Evolutionary conservation across 2,888 invertebrate species (phyloP).

Genomic region (Limnephilus rhombicus): DNA sequence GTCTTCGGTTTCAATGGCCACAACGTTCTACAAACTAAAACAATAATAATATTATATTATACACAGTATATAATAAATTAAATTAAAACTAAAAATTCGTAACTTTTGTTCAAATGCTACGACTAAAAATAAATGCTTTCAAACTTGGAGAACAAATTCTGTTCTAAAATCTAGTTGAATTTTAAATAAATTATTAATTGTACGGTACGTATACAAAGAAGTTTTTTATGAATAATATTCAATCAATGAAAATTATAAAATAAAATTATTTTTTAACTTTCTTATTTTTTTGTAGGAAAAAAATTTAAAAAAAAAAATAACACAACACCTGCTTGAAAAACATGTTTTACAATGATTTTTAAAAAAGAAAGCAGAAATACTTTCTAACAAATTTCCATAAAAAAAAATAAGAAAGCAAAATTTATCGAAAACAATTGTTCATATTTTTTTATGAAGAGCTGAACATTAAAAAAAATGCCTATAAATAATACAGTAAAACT

Average conservation of each 20-base stretch:
- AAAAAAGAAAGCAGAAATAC: not conserved
- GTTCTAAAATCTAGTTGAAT: not conserved
- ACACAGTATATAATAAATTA: not conserved
- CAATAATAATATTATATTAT: not conserved
- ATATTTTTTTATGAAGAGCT: not conserved
- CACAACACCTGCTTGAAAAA: not conserved
- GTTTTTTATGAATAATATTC: not conserved
- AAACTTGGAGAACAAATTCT: not conserved
- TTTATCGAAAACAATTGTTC: not conserved
- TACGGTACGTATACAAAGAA: not conserved
- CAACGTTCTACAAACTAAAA: not conserved
- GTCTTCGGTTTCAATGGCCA: slow-evolving; percentile 43
- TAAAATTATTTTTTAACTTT: not conserved
- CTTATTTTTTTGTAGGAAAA: not conserved
- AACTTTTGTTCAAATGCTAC: slow-evolving; percentile 19
- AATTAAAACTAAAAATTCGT: not conserved
- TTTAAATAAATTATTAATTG: not conserved
- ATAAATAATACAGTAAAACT: not conserved
- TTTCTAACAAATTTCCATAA: not conserved
- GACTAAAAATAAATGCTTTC: slow-evolving; percentile 24
- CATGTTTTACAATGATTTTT: too few species aligned
- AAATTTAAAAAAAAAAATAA: not conserved
- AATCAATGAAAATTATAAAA: too few species aligned
- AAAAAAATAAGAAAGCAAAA: not conserved
- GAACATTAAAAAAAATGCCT: not conserved